Base-by-base conservation (phyloP, 2,797 vertebrate genomes). In the Sarcoramphus papa region DNA sequence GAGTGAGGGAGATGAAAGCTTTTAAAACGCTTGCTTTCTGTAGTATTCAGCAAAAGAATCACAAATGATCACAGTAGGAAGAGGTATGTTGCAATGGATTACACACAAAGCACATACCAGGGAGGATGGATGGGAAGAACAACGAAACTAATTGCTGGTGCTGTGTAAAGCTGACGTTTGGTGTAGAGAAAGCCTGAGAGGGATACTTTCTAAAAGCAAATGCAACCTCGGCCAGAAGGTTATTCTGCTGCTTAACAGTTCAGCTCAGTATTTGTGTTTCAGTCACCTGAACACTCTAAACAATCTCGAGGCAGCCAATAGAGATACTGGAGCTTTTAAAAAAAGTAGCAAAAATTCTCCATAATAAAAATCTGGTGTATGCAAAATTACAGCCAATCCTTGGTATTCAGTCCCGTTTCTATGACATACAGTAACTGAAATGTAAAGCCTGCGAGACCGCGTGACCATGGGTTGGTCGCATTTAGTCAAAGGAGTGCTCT, bases 401-500 rank as follows among this genome's bases (percentile, higher is more conserved):
- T 23, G 35, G 37, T 30, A 17, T 41, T 51, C 33, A 22, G 6
- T 17, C 45, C 24, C 2, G 1, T 85, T 77, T 57, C 59, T 1
- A 0, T 41, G 48, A 25, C 22, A 4, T 40, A 24, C 14, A 10
- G 33, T 23, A 31, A 31, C 19, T 30, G 51, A 51, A 74, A 77
- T 0, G 2, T 4, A 14, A 14, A 53, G 12, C 31, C 31, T 16
- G 17, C 2, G 6, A 79, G 41, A 25, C 20, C 1, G 6, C 3
- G 0, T 8, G 25, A 8, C 48, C 5, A 8, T 25, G 27, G 27
- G 6, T 20, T n/a, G 69, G 35, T 37, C 57, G 9, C 23, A 5
- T n/a, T 48, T 57, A 48, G 50, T 48, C n/a, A 57, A 68, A 48
- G 83, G 18, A 45, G 11, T 0, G 1, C n/a, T 72, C 27, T 2